Evolutionary conservation across 2,113 vertebrate genomes (phyloP).

Genomic region (Alaudala cheleensis): DNA sequence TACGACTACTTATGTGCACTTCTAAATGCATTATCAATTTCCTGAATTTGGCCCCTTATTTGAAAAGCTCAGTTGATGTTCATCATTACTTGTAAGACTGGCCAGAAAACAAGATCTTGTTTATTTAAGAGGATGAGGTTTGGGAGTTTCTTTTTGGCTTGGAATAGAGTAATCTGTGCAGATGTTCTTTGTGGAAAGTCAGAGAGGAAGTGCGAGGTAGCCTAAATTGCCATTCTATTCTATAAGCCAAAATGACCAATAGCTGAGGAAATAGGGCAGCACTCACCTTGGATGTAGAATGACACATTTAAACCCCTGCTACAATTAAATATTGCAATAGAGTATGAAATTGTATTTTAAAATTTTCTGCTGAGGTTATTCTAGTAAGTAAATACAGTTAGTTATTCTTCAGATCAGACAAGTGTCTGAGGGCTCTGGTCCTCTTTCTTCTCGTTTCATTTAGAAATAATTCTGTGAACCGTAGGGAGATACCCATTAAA

Average conservation of each 20-base stretch:
- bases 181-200: background rate
- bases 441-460: background rate
- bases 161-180: background rate
- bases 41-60: background rate
- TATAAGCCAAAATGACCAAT: background rate
- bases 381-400: background rate
- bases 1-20: background rate
- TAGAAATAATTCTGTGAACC: background rate
- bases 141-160: background rate
- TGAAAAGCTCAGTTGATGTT: background rate
- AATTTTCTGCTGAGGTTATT: background rate
- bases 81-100: background rate
- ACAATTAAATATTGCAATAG: background rate
- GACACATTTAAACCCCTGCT: background rate
- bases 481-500: background rate
- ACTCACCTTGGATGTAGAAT: background rate
- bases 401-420: background rate
- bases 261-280: background rate
- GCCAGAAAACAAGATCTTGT: background rate
- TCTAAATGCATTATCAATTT: background rate
- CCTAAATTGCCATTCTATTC: background rate
- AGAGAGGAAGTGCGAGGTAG: background rate
- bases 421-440: background rate
- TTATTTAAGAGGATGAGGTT: background rate
- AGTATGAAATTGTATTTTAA: accelerated